Conservation (phyloP, 2,888 invertebrate species). For the Chromoteleia sp. region DNA sequence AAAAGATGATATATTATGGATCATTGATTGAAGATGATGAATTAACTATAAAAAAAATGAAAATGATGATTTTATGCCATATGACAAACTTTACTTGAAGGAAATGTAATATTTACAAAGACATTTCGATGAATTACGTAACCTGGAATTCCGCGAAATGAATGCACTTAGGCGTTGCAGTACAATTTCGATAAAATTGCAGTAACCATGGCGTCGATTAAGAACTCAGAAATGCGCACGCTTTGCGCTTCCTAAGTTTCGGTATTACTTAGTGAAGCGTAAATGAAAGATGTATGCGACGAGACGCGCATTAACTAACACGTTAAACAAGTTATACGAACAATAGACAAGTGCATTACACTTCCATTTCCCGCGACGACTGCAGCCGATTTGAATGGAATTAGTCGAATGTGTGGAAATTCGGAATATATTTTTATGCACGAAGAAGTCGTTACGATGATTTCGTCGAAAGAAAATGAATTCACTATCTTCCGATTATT, state of each 20-base stretch:
- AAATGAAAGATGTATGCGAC: conserved; percentile 49
- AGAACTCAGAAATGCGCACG: not conserved
- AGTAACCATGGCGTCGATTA: conserved; percentile 26
- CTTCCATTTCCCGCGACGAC: conserved; percentile 30
- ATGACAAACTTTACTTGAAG: too few relatives aligned
- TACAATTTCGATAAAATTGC: conserved; percentile 42
- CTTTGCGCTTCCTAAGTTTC: conserved; percentile 35
- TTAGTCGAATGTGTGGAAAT: conserved; percentile 36
- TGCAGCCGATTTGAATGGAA: conserved; percentile 18
- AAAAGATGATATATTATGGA: too few relatives aligned
- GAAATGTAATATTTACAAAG: too few relatives aligned
- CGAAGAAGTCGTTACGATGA: not conserved
- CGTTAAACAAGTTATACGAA: conserved; percentile 55
- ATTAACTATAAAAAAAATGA: too few relatives aligned
- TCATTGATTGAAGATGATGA: too few relatives aligned
- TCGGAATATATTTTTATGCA: conserved; percentile 13
- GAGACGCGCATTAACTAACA: conserved; percentile 37
- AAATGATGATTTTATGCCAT: too few relatives aligned
- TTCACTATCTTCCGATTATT: too few relatives aligned
- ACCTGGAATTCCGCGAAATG: conserved; percentile 6
- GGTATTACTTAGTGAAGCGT: conserved; percentile 46
- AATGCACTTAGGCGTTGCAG: conserved; percentile 20
- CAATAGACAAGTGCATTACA: conserved; percentile 56
- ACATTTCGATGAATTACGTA: conserved; percentile 32
- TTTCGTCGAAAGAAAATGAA: too few relatives aligned